Percentiles rank a stretch among this genome's conserved stretches.
phyloP scores from a whole-genome alignment of 1,140 invertebrate species.

The Bombus vancouverensis region DNA sequence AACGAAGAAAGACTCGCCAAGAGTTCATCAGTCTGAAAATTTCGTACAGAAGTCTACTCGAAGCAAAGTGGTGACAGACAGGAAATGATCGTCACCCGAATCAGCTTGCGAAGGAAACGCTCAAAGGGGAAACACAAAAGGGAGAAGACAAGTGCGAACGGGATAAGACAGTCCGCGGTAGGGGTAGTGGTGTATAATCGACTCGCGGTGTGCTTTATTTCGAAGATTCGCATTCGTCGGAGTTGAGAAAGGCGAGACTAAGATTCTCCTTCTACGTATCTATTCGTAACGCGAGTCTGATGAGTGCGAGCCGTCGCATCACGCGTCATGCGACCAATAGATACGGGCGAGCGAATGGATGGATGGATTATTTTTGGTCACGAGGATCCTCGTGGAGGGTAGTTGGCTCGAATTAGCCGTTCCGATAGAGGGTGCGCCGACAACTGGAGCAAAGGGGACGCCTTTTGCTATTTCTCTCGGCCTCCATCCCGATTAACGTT shows the following conservation, averaged over 20 bases:
- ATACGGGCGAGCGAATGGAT: background rate
- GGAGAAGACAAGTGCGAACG: background rate
- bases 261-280: no score
- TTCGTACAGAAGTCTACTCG: no score
- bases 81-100: background rate
- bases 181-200: background rate
- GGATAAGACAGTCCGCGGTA: background rate
- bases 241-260: background rate
- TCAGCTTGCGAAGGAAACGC: no score
- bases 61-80: background rate
- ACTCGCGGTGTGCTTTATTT: background rate
- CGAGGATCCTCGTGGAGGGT: constrained; percentile 33
- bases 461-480: constrained; percentile 57
- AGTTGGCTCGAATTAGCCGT: constrained; percentile 57
- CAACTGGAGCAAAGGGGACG: constrained; percentile 31
- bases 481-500: constrained; percentile 59
- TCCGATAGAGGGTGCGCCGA: constrained; percentile 48
- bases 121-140: no score
- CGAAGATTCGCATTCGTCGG: background rate
- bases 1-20: background rate
- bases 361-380: constrained; percentile 56
- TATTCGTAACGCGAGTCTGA: background rate
- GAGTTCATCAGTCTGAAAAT: no score
- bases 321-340: background rate
- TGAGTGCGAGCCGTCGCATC: background rate